Base-by-base conservation (phyloP, 2,888 invertebrate species). In the Ectobius pallidus region DNA sequence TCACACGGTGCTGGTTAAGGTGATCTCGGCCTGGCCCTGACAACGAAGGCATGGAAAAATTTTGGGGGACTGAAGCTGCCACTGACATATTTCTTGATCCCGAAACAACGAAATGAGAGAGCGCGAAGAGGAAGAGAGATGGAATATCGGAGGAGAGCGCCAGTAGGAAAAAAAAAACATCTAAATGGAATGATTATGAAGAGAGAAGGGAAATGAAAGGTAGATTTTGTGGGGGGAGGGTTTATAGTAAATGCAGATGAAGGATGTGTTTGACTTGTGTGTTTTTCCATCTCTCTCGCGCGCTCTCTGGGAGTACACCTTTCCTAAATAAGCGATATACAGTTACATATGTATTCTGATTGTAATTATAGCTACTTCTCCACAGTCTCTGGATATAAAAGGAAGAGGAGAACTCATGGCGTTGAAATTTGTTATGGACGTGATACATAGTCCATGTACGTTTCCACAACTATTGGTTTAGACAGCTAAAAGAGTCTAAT, bases 41-140 rank as follows among this genome's bases (percentile, higher is more conserved):
- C 74, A 74, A 74, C 72, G 70, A 69, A 70, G 62, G 70, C 73
- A 32, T 42, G 69, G 52, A 69, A 73, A 73, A 70, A 73, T 71
- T 71, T 71, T 63, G 52, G 72, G 22, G 20, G 39, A 58, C 44
- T 39, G 69, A 32, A 71, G 27, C 73, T 82, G 82, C 76, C 76
- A 77, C 78, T 82, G 82, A 82, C 82, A 82, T 80, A 81, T 82
- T 82, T 81, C 82, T 81, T 81, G 82, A 82, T 82, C 82, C 81
- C 78, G 80, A 71, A 18, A 18, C n/a, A 68, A 69, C 52, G 52
- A 69, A 49, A 52, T 69, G 52, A 65, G 65, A 65, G 65, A 34
- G 32, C n/a, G 39, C n/a, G 39, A 34, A 42, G 65, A 42, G 65
- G n/a, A n/a, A 2, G 65, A 30, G 42, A 11, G 65, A 34, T 9